Conservation (phyloP, 2,888 invertebrate species). For the Patella caerulea region DNA sequence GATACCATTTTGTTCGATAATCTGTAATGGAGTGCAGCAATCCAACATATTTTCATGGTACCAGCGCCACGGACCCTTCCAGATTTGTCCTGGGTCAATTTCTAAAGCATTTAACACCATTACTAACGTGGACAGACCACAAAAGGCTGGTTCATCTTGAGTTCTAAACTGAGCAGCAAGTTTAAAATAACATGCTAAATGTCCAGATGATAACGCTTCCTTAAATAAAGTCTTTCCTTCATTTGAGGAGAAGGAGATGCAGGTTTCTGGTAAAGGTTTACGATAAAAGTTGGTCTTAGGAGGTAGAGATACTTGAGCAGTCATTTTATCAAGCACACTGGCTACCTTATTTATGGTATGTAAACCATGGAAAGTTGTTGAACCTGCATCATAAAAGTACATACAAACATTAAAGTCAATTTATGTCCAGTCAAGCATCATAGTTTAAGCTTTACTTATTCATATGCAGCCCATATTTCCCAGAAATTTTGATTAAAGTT, state of each 20-base stretch:
- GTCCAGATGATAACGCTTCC: conserved; percentile 62
- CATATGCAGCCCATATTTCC: too few species aligned
- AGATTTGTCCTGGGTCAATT: conserved; percentile 67
- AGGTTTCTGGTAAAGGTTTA: conserved; percentile 64
- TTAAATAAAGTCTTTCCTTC: conserved; percentile 68
- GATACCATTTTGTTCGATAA: conserved; percentile 63
- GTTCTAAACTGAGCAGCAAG: conserved; percentile 71
- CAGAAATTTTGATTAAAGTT: too few species aligned
- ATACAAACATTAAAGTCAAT: too few species aligned
- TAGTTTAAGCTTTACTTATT: too few species aligned
- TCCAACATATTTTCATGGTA: conserved; percentile 73
- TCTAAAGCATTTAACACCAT: conserved; percentile 70
- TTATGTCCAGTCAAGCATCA: too few species aligned
- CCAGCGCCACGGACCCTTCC: conserved; percentile 72
- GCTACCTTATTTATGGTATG: too few species aligned
- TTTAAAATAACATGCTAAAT: conserved; percentile 69
- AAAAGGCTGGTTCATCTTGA: conserved; percentile 72
- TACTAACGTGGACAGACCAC: conserved; percentile 71
- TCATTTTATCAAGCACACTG: too few species aligned
- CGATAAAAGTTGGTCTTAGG: conserved; percentile 55
- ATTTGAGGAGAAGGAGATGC: conserved; percentile 67
- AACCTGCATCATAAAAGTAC: too few species aligned
- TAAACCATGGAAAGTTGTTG: too few species aligned
- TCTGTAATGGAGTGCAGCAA: conserved; percentile 69
- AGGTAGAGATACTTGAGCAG: background rate